Evolutionary conservation across 1,140 invertebrate species (phyloP), one percentile per base, ranked within the genome.

Genomic region (Drosophila sechellia): DNA sequence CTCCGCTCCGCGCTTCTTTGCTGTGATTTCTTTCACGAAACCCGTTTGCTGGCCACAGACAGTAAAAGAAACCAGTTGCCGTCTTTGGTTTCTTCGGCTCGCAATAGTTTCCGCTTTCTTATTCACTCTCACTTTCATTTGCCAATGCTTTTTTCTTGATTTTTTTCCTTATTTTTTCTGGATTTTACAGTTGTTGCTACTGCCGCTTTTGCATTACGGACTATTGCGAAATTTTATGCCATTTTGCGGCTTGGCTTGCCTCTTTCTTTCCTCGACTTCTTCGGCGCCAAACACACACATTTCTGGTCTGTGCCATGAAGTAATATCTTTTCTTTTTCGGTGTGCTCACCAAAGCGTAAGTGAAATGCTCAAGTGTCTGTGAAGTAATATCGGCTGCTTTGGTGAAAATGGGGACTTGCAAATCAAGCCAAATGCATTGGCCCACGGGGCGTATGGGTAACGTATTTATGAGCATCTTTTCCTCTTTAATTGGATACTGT

Each of bases 111-210:
- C 90, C 90, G 90, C 90, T 92, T 91, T 92, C 90, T 90, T 92
- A 92, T 91, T 92, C 90, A 92, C 90, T 92, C 90, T 92, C 90
- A 91, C 90, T 92, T 92, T 92, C 90, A 89, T 90, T 86, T 86
- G 76, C 76, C 61, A 78, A 68, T 57, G 73, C 49, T 81, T 78
- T 73, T 58, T 43, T 50, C 27, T 45, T 45, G 37, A 63, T 43
- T 39, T 34, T 45, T 34, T 45, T 15, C 43, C 31, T n/a, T 37
- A 63, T 45, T 49, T 69, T 49, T 5, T 4, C 15, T 42, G 3
- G 4, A 13, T 70, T 77, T 66, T 72, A 71, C 70, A 60, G 71
- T 74, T 74, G 70, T 64, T 45, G 71, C 58, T 37, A 64, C 58
- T 52, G 37, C 52, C 37, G 48, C 57, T 70, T 77, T 77, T 69